Conservation (phyloP, 2,113 vertebrate genomes). For the Marcusenius ussheri region DNA sequence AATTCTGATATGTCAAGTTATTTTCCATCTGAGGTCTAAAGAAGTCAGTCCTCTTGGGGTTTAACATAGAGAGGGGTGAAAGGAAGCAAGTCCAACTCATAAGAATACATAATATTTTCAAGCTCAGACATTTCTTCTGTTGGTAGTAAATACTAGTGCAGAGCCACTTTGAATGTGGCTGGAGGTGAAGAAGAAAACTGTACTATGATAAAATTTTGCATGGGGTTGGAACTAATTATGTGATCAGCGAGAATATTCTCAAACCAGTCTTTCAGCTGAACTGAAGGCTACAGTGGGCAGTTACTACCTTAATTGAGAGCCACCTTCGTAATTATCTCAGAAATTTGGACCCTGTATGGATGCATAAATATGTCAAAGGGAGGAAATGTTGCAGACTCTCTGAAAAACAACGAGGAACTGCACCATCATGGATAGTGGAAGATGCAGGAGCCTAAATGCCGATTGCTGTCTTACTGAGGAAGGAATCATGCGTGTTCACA, state of each 20-base stretch:
- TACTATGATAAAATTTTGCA: background rate
- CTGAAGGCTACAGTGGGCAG: constrained; percentile 19
- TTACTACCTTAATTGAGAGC: constrained; percentile 33
- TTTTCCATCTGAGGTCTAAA: background rate
- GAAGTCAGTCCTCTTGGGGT: background rate
- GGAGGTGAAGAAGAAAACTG: background rate
- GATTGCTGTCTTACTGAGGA: background rate
- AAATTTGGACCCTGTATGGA: background rate
- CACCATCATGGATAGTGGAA: background rate
- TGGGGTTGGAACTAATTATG: background rate
- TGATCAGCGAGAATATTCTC: constrained; percentile 32
- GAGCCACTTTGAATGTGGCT: background rate
- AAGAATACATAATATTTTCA: background rate
- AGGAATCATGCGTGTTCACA: background rate
- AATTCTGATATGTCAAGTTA: background rate
- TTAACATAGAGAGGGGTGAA: background rate
- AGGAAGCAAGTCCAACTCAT: background rate
- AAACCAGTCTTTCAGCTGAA: background rate
- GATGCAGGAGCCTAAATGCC: background rate
- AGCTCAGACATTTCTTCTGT: background rate
- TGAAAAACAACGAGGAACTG: background rate
- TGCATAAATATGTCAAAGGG: background rate
- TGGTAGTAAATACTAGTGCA: background rate
- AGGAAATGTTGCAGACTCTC: background rate
- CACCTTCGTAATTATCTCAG: constrained; percentile 25